phyloP scores from a whole-genome alignment of 1,140 invertebrate genomes.

The Nymphalis io region DNA sequence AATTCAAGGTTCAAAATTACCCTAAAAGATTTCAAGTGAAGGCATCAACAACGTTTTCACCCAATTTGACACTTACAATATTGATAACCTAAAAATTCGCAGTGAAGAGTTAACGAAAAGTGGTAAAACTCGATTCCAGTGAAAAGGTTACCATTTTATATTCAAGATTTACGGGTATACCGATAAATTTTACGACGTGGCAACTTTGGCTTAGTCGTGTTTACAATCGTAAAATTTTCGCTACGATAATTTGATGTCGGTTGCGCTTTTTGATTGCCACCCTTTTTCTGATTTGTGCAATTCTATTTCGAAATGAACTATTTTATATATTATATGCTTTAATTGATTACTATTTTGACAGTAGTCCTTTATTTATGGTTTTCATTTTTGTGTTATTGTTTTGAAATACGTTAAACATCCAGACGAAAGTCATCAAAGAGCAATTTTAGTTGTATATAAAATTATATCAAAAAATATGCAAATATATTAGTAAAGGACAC shows the following conservation, averaged over 20 bases:
- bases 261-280: neutral
- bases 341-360: no score
- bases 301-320: neutral
- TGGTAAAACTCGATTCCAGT: slow-evolving; percentile 11
- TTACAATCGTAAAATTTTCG: slow-evolving; percentile 18
- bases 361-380: no score
- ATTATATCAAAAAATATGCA: no score
- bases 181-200: slow-evolving; percentile 20
- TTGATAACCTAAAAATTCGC: slow-evolving; percentile 3
- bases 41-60: neutral
- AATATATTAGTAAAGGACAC: no score
- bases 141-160: slow-evolving; percentile 9
- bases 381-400: no score
- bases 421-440: no score
- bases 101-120: slow-evolving; percentile 6
- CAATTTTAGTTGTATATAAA: no score
- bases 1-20: neutral
- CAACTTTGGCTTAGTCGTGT: slow-evolving; percentile 12
- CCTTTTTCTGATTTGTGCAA: neutral
- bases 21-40: neutral
- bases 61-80: slow-evolving; percentile 10
- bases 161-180: slow-evolving; percentile 7
- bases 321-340: no score
- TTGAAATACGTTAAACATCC: no score
- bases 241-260: slow-evolving; percentile 1